Base-by-base conservation (phyloP, 2,888 invertebrate species). In the Willowsia nigromaculata region DNA sequence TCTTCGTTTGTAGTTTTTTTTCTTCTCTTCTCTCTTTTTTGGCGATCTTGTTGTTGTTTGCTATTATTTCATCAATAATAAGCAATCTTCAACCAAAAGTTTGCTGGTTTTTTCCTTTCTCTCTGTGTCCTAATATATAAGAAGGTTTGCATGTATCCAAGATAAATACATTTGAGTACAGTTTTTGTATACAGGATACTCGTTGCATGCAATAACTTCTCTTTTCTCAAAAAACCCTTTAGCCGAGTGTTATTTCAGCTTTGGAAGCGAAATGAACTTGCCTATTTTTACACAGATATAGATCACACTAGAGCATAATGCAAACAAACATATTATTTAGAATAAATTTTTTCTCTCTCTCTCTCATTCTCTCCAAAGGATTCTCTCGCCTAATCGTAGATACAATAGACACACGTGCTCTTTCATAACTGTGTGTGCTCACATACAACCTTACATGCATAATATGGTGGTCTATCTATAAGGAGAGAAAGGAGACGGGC, bases 1-100 rank as follows among this genome's bases (percentile, higher is more conserved):
- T 40, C 56, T 86, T 37, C 25, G 25, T 18, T 25, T 50, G 76
- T 76, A 37, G 33, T 68, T 85, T 59, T 27, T n/a, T n/a, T n/a
- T n/a, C n/a, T n/a, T n/a, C n/a, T n/a, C n/a, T n/a, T n/a, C n/a
- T n/a, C n/a, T 2, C 47, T 27, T 74, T 68, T 40, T 88, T 83
- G 40, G 53, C 83, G 22, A 71, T 43, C 30, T 82, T 78, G 74
- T 74, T 68, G 74, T 74, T 87, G 74, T 81, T 81, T 87, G 81
- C 81, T 65, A 82, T 87, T 88, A 88, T 88, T 88, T 88, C 56
- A 83, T 83, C 88, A 65, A 88, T 88, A 88, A 88, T 88, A 83
- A 88, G 88, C 62, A 83, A 88, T 83, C 76, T 80, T 80, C 68
- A 68, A 53, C 53, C 40, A 53, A 78, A 78, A 86, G 80, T 86